Evolutionary conservation across 2,888 invertebrate genomes (phyloP), one percentile per base, ranked within the genome.

Genomic region (Deilephila porcellus): DNA sequence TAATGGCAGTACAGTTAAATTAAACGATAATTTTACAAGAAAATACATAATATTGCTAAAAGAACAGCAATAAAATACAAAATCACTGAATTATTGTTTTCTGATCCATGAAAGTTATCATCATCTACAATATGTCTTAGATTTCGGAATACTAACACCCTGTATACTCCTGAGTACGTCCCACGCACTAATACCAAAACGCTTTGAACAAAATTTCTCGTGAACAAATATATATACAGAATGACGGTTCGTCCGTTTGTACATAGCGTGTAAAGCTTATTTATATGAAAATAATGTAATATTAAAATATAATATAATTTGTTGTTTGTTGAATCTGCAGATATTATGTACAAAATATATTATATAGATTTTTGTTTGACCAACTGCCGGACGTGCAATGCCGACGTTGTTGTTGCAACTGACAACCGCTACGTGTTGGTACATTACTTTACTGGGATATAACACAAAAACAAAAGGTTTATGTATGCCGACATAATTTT

Each of bases 261-360:
- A 80, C 72, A 79, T 78, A 79, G 78, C 79, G 79, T 81, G 80
- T 82, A 78, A 80, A 78, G 80, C 80, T 80, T 81, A 78, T 75
- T 62, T 71, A 60, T 71, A 59, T 71, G 67, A 71, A 75, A 77
- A 73, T 77, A 76, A 74, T 75, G 77, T 74, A 71, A 71, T 75
- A 73, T 72, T 76, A 77, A 73, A 74, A 76, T 75, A 71, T 76
- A 74, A 76, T 75, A 74, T 73, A 67, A 67, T 75, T 71, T 74
- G 73, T 77, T 77, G 75, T 74, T 76, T 76, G 80, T 81, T 80
- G 75, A 77, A 74, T 74, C 70, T 75, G 75, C 76, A 79, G 52
- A 75, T 80, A 79, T 76, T 78, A 79, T 81, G 78, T 76, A 75
- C 72, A 71, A 76, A 74, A 71, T 76, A 29, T 62, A 71, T 62